phyloP scores from a whole-genome alignment of 2,888 invertebrate species.

The Agrochola circellaris region DNA sequence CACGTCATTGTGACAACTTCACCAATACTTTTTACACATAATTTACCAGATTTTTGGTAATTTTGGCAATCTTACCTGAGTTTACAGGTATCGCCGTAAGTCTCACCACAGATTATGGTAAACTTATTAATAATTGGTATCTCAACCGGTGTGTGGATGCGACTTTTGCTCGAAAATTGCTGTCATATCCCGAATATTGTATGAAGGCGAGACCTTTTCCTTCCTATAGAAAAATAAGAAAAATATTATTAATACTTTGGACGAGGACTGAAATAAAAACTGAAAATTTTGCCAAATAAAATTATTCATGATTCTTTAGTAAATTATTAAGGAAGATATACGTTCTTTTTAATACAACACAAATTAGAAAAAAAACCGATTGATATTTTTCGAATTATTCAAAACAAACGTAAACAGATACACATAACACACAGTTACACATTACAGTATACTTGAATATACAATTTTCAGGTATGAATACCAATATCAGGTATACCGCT shows the following conservation, averaged over 20 bases:
- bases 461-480: background rate
- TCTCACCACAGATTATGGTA: slow-evolving; percentile 53
- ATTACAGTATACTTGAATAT: slow-evolving; percentile 13
- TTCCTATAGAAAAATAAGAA: slow-evolving; percentile 86
- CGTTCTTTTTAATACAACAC: slow-evolving; percentile 28
- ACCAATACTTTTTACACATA: slow-evolving; percentile 13
- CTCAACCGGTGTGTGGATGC: slow-evolving; percentile 80
- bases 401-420: slow-evolving; percentile 2
- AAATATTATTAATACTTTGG: background rate
- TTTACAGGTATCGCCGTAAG: slow-evolving; percentile 17
- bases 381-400: background rate
- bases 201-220: slow-evolving; percentile 93
- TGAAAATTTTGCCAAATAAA: background rate
- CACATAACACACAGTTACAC: too few relatives aligned
- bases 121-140: slow-evolving; percentile 47
- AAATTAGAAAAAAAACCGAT: background rate
- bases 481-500: slow-evolving; percentile 27
- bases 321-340: slow-evolving; percentile 33
- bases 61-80: slow-evolving; percentile 27
- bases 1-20: background rate
- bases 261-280: slow-evolving; percentile 1
- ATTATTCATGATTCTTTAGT: slow-evolving; percentile 35
- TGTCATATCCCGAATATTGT: slow-evolving; percentile 95
- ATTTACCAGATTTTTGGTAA: slow-evolving; percentile 21
- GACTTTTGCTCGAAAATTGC: slow-evolving; percentile 95